Evolutionary conservation across 37 sponge, comb jelly and placozoan genomes (phyloP).

Genomic region (Aplysina aerophoba): DNA sequence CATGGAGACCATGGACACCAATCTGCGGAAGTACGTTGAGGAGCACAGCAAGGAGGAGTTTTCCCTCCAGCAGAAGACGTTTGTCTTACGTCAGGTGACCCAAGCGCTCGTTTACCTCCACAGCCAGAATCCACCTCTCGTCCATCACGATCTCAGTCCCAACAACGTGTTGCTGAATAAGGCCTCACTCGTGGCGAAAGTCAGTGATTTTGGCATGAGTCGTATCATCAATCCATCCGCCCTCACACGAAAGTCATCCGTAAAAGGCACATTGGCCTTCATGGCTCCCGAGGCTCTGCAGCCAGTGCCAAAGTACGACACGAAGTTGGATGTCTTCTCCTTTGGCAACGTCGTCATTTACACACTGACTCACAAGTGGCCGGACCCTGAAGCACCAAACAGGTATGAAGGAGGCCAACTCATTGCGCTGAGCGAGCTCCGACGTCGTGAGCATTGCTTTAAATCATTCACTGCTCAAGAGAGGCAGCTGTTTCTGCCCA

Average conservation of each 20-base stretch:
- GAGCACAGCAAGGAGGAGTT: background rate
- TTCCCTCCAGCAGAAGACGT: background rate
- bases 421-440: background rate
- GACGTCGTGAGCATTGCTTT: background rate
- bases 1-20: slow-evolving; percentile 13
- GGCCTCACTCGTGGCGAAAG: background rate
- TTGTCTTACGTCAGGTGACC: background rate
- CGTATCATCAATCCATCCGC: background rate
- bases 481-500: background rate
- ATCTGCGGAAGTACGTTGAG: background rate
- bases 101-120: slow-evolving; percentile 7
- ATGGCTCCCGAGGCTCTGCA: background rate
- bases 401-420: background rate
- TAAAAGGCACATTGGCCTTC: background rate
- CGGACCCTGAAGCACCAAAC: background rate
- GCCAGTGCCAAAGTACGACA: background rate
- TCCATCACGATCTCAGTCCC: slow-evolving; percentile 5
- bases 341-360: background rate
- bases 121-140: background rate
- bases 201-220: background rate
- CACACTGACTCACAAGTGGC: background rate
- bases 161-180: background rate
- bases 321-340: background rate
- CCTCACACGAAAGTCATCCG: background rate
- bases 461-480: background rate